A percentile compares a stretch with the other conserved stretches of the same genome.
phyloP scores from a whole-genome alignment of 2,888 invertebrate genomes.

The Anthoptus insignis region DNA sequence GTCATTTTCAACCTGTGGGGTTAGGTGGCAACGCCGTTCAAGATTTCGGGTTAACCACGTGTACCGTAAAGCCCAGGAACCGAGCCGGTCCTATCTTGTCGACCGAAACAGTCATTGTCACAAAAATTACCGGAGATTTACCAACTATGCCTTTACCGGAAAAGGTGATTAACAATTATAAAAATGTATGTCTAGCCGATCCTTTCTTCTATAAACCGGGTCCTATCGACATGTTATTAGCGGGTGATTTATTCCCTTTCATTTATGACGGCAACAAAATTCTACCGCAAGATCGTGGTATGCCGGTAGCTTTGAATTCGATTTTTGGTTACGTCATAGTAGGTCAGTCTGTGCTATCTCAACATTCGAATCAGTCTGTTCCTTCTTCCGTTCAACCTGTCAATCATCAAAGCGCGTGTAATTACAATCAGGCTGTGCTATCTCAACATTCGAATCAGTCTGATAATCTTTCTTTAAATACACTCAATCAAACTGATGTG shows the following conservation, averaged over 20 bases:
- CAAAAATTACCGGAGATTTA: background rate
- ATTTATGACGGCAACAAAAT: background rate
- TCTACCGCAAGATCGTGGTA: background rate
- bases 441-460: background rate
- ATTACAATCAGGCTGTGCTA: background rate
- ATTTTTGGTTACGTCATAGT: conserved; percentile 1
- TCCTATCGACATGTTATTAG: background rate
- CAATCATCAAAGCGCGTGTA: background rate
- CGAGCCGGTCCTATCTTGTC: background rate
- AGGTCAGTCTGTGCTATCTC: background rate
- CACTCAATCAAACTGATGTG: background rate
- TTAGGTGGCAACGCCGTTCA: conserved; percentile 6
- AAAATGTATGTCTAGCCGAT: conserved; percentile 5
- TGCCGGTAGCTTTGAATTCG: background rate
- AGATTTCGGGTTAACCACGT: conserved; percentile 1
- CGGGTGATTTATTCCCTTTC: background rate
- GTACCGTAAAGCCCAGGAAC: background rate
- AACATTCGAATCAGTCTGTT: background rate
- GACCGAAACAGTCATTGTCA: background rate
- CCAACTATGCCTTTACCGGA: background rate
- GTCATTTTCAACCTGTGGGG: conserved; percentile 6
- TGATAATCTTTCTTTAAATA: too few species aligned
- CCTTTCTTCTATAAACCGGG: conserved; percentile 2
- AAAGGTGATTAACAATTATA: background rate
- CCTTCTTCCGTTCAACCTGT: background rate